Conservation (phyloP, 2,113 vertebrate genomes). For the Melanocharis versteri region DNA sequence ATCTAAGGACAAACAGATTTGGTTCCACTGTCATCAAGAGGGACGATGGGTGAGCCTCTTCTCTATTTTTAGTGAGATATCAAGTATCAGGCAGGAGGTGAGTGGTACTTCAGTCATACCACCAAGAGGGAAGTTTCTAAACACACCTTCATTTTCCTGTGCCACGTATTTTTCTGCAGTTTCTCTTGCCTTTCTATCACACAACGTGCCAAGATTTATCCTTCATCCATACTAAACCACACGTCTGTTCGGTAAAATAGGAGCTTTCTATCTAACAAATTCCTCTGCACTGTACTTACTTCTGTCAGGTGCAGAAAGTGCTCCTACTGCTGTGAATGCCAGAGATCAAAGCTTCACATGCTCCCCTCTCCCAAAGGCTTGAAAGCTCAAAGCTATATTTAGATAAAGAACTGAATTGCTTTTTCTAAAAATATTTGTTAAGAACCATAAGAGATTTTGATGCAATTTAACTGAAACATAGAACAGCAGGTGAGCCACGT, state of each 20-base stretch:
- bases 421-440: conserved; percentile 13
- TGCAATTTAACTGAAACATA: not conserved
- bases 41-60: not conserved
- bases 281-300: not conserved
- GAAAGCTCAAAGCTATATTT: conserved; percentile 2
- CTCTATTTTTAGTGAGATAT: conserved; percentile 27
- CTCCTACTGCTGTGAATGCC: not conserved
- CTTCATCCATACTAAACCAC: not conserved
- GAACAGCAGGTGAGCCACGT: not conserved
- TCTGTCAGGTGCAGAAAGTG: not conserved
- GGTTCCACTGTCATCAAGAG: not conserved
- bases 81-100: not conserved
- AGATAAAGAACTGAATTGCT: not conserved
- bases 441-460: not conserved
- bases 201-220: not conserved
- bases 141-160: not conserved
- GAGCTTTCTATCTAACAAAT: not conserved
- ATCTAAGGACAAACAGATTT: not conserved
- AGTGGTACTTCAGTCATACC: not conserved
- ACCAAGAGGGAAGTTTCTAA: not conserved
- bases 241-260: not conserved
- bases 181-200: not conserved
- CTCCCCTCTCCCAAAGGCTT: not conserved
- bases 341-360: not conserved
- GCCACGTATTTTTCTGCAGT: not conserved